A percentile compares a stretch with the other conserved stretches of the same genome.
phyloP scores from a whole-genome alignment of 2,888 invertebrate genomes.

The Axea sp. region DNA sequence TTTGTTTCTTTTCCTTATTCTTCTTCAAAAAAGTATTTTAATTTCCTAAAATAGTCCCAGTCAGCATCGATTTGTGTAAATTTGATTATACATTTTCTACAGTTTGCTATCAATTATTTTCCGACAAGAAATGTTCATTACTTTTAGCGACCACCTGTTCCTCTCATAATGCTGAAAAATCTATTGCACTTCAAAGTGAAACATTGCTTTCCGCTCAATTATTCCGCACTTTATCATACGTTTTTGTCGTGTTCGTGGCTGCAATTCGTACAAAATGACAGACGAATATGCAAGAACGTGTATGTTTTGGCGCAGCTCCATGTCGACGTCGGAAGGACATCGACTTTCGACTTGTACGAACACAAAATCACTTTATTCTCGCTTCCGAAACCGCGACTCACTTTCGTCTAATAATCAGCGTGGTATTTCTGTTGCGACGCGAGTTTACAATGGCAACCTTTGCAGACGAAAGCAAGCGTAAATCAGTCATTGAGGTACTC shows the following conservation, averaged over 20 bases:
- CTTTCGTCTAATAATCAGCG: slow-evolving; percentile 5
- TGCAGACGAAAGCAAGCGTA: slow-evolving; percentile 8
- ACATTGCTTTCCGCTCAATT: slow-evolving; percentile 51
- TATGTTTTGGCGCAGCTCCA: slow-evolving; percentile 55
- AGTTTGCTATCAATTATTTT: no score
- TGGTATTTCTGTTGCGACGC: slow-evolving; percentile 27
- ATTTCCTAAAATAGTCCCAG: no score
- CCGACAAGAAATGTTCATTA: no score
- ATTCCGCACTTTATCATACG: slow-evolving; percentile 46
- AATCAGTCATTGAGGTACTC: slow-evolving; percentile 34
- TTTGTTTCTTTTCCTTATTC: no score
- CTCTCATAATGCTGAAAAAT: slow-evolving; percentile 6
- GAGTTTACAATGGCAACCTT: slow-evolving; percentile 11
- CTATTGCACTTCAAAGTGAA: slow-evolving; percentile 11
- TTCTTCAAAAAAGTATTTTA: no score
- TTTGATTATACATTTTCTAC: no score
- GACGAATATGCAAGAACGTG: slow-evolving; percentile 47
- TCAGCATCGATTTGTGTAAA: no score
- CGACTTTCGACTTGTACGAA: slow-evolving; percentile 26
- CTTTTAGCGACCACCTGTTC: no score
- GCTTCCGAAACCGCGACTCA: background rate
- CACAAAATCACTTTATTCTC: slow-evolving; percentile 30
- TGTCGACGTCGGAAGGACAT: slow-evolving; percentile 17
- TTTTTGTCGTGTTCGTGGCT: slow-evolving; percentile 46
- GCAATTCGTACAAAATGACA: slow-evolving; percentile 56